Conservation (phyloP, 2,888 invertebrate species). For the Leptogaster cylindrica region DNA sequence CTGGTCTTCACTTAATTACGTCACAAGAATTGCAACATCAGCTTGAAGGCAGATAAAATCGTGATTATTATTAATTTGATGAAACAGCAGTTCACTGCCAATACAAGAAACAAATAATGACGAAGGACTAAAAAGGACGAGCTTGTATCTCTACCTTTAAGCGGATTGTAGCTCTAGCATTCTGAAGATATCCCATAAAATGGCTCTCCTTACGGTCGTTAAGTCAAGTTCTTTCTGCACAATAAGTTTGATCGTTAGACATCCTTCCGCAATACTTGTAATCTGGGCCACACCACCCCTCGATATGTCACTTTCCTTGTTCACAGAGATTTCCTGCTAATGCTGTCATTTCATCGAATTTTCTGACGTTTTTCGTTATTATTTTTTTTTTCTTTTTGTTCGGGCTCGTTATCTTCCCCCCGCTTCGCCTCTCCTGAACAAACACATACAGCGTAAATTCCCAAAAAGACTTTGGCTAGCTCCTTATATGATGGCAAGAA, state of each 20-base stretch:
- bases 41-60: slow-evolving; percentile 12
- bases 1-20: too few species aligned
- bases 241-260: slow-evolving; percentile 38
- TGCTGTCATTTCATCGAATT: slow-evolving; percentile 40
- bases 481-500: slow-evolving; percentile 17
- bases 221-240: slow-evolving; percentile 38
- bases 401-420: slow-evolving; percentile 25
- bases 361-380: slow-evolving; percentile 36
- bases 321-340: slow-evolving; percentile 35
- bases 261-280: slow-evolving; percentile 36
- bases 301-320: slow-evolving; percentile 39
- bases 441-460: slow-evolving; percentile 16
- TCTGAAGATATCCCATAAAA: slow-evolving; percentile 23
- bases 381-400: too few species aligned
- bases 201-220: slow-evolving; percentile 39
- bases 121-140: slow-evolving; percentile 12
- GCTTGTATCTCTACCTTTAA: slow-evolving; percentile 21
- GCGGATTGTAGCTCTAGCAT: slow-evolving; percentile 24
- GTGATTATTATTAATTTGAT: slow-evolving; percentile 39
- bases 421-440: too few species aligned
- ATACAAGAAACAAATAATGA: slow-evolving; percentile 32
- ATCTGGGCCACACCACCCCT: slow-evolving; percentile 34
- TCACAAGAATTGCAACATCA: slow-evolving; percentile 18
- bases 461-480: slow-evolving; percentile 7
- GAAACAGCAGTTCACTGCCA: slow-evolving; percentile 30